Percentiles rank a stretch among this genome's conserved stretches.
These are phyloP conservation scores for Phataginus tricuspis DNA, from an alignment of 2,797 vertebrate genomes.

Conservation along the genomic window DNA sequence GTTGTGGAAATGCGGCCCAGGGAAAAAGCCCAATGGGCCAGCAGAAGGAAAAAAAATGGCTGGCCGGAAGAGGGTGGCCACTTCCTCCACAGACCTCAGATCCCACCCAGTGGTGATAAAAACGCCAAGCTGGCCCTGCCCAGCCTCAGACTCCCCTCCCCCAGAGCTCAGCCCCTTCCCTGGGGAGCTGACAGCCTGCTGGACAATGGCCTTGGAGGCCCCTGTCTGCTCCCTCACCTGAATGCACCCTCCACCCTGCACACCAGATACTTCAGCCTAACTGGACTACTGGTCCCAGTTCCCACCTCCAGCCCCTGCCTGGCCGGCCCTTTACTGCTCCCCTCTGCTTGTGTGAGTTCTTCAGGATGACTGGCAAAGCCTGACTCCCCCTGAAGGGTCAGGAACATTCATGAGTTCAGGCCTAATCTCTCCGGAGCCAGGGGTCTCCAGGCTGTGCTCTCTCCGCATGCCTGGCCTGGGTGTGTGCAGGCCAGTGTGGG, in stretches of 20 bases:
- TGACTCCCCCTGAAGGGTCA: neutral
- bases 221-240: neutral
- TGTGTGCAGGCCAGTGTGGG: no score
- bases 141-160: neutral
- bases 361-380: neutral
- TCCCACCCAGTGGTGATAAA: constrained; percentile 76
- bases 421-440: neutral
- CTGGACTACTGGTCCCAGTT: neutral
- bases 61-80: constrained; percentile 81
- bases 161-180: constrained; percentile 49
- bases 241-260: no score
- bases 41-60: constrained; percentile 67
- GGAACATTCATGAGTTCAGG: neutral
- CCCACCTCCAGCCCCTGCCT: neutral
- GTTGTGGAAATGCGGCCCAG: constrained; percentile 71
- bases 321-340: neutral
- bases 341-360: neutral
- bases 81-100: constrained; percentile 80
- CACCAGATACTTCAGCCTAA: neutral
- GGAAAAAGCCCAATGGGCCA: constrained; percentile 70
- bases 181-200: neutral
- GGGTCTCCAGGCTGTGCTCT: neutral
- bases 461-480: neutral
- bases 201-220: neutral
- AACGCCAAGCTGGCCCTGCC: constrained; percentile 51